A percentile compares a stretch with the other conserved stretches of the same genome.
These are phyloP conservation scores for Stramonita haemastoma DNA, from an alignment of 2,888 invertebrate species.

Conservation along the genomic window DNA sequence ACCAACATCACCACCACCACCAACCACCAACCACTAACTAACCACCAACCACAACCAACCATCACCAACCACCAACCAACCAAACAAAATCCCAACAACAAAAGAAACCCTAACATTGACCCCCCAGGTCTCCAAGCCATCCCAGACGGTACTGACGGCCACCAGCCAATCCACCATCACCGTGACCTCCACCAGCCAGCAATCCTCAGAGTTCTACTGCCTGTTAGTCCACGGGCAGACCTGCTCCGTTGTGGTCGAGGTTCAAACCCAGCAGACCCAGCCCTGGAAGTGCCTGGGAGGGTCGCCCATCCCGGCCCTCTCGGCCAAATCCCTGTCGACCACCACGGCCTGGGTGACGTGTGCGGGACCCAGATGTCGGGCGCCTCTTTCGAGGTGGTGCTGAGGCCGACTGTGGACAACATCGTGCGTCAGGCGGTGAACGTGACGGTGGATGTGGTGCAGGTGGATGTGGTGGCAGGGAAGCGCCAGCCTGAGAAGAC, in stretches of 20 bases:
- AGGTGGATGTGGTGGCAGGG: constrained; percentile 47
- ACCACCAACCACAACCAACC: not conserved
- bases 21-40: no score
- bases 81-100: no score
- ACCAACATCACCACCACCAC: no score
- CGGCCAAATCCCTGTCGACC: constrained; percentile 36
- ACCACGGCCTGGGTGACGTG: not conserved
- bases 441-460: constrained; percentile 44
- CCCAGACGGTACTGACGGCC: not conserved
- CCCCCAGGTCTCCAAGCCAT: constrained; percentile 19
- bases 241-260: constrained; percentile 51
- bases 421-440: constrained; percentile 41
- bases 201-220: constrained; percentile 51
- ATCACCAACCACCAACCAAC: not conserved
- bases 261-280: constrained; percentile 26
- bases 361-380: constrained; percentile 39
- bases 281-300: constrained; percentile 48
- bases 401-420: constrained; percentile 45
- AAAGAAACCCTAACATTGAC: not conserved
- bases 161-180: constrained; percentile 38
- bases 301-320: constrained; percentile 33
- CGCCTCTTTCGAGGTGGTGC: constrained; percentile 4
- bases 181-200: constrained; percentile 40
- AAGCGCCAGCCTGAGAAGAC: not conserved
- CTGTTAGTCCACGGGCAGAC: constrained; percentile 48